A percentile compares a stretch with the other conserved stretches of the same genome.
Conservation (phyloP, 2,113 vertebrate genomes). For the Myrmecobius fasciatus region DNA sequence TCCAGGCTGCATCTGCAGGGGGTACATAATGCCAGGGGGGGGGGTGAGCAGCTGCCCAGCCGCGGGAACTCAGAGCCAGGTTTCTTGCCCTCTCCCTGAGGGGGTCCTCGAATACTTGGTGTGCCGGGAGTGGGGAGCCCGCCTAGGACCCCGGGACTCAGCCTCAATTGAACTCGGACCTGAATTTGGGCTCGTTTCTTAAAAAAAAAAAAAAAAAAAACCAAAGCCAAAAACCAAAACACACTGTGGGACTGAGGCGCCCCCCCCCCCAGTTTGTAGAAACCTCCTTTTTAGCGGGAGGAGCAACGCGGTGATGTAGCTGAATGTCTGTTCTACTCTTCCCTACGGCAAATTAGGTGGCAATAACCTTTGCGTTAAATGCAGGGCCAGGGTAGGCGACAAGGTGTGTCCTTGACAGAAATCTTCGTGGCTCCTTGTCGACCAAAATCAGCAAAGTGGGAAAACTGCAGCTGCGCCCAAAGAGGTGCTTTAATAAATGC, state of each 20-base stretch:
- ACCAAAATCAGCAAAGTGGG: background rate
- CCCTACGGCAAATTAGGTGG: background rate
- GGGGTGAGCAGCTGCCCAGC: too few relatives aligned
- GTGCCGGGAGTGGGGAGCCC: background rate
- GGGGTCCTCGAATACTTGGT: too few relatives aligned
- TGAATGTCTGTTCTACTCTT: too few relatives aligned
- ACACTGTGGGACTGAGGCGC: too few relatives aligned
- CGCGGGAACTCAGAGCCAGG: too few relatives aligned
- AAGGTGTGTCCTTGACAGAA: background rate
- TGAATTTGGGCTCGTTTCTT: too few relatives aligned
- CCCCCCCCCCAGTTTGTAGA: too few relatives aligned
- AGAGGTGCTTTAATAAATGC: background rate
- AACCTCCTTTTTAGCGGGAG: background rate
- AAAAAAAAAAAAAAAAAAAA: too few relatives aligned
- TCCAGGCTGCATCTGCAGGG: background rate
- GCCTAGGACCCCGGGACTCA: too few relatives aligned
- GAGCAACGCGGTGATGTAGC: background rate
- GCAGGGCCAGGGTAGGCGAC: background rate
- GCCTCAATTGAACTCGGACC: too few relatives aligned
- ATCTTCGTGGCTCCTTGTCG: background rate
- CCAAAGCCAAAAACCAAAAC: too few relatives aligned
- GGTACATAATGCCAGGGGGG: background rate
- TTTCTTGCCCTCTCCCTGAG: too few relatives aligned
- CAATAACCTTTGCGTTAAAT: background rate
- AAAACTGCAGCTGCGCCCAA: background rate